Evolutionary conservation across 2,888 invertebrate species (phyloP).

Genomic region (Bimastos eiseni): DNA sequence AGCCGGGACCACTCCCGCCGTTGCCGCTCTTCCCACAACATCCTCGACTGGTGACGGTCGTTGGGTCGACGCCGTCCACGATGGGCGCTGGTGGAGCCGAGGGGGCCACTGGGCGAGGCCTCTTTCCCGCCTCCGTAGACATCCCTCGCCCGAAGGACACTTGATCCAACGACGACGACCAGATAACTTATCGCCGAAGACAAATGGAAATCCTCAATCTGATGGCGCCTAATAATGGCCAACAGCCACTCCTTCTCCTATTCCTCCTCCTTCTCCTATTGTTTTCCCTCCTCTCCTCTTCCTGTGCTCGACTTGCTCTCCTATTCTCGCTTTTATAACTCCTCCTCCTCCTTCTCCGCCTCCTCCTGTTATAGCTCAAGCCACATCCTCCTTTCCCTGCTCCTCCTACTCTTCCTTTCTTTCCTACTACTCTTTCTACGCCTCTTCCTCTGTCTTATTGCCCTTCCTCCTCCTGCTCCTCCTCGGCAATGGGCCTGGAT

Average conservation of each 20-base stretch:
- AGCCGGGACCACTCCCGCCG: slow-evolving; percentile 33
- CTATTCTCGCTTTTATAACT: neutral
- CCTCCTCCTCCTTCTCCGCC: neutral
- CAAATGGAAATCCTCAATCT: neutral
- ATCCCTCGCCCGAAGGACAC: neutral
- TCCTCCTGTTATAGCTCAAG: too few species aligned
- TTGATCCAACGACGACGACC: neutral
- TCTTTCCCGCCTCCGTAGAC: neutral
- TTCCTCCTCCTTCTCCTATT: neutral
- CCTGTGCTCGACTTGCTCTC: neutral
- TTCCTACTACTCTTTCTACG: too few species aligned
- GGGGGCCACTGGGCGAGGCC: neutral
- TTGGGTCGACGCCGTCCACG: neutral
- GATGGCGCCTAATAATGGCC: neutral
- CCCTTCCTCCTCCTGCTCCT: neutral
- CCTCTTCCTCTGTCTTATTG: neutral
- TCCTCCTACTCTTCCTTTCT: neutral
- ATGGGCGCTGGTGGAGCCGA: slow-evolving; percentile 7
- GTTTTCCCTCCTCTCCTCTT: neutral
- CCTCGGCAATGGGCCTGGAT: neutral
- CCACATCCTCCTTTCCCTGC: neutral
- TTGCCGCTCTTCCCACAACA: slow-evolving; percentile 27
- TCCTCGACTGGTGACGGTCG: slow-evolving; percentile 16
- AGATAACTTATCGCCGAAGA: neutral
- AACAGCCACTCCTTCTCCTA: neutral